Conservation (phyloP, 2,113 vertebrate genomes). For the Dicerorhinus sumatrensis region DNA sequence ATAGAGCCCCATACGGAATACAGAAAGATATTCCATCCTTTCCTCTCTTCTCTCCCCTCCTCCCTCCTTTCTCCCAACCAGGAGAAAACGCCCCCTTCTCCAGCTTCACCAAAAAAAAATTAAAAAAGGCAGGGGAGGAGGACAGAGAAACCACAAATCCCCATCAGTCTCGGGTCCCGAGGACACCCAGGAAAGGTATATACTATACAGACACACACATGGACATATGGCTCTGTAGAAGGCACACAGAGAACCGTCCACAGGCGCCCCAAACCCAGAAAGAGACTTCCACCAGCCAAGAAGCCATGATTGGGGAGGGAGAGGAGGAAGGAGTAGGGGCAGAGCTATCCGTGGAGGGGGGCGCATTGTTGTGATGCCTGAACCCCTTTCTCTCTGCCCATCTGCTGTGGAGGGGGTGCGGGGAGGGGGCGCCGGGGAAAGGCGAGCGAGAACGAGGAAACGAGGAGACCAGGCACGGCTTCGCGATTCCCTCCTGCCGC, state of each 20-base stretch:
- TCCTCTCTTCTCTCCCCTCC: constrained; percentile 79
- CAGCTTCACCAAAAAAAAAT: constrained; percentile 68
- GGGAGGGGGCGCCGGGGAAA: constrained; percentile 66
- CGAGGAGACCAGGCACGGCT: constrained; percentile 63
- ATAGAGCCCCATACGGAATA: constrained; percentile 32
- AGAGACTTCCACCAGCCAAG: constrained; percentile 81
- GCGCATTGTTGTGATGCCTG: constrained; percentile 79
- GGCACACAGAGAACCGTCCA: constrained; percentile 72
- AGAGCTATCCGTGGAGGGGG: constrained; percentile 71
- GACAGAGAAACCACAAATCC: constrained; percentile 61
- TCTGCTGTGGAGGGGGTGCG: constrained; percentile 71
- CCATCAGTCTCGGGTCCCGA: constrained; percentile 38
- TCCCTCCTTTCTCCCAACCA: constrained; percentile 77
- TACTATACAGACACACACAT: constrained; percentile 49
- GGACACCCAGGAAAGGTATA: constrained; percentile 62
- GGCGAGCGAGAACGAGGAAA: constrained; percentile 35
- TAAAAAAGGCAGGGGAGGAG: background rate
- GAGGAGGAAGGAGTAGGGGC: constrained; percentile 71
- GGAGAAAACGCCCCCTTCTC: constrained; percentile 82
- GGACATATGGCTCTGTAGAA: constrained; percentile 64
- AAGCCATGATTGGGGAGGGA: constrained; percentile 83
- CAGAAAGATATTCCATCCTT: constrained; percentile 72
- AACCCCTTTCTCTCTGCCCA: constrained; percentile 81
- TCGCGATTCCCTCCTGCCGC: constrained; percentile 66
- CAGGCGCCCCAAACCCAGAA: constrained; percentile 77